Evolutionary conservation across 2,888 invertebrate genomes (phyloP).

Genomic region (Pardosa pseudoannulata): DNA sequence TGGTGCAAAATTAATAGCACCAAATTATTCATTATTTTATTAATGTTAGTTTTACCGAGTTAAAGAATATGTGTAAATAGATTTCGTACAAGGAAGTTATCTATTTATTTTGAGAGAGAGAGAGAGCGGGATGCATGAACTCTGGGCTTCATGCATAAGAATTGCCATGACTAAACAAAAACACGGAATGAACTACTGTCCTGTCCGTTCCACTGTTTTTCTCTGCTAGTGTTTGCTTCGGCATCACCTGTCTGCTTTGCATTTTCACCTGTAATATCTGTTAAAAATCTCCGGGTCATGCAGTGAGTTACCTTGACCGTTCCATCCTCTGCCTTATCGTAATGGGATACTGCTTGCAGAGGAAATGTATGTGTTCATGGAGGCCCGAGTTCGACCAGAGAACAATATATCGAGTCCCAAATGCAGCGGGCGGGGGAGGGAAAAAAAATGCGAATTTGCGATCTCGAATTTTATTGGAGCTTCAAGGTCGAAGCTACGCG

Average conservation of each 20-base stretch:
- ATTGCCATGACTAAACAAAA: too few relatives aligned
- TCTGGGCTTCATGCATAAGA: too few relatives aligned
- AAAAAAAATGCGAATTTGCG: background rate
- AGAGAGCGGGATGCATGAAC: too few relatives aligned
- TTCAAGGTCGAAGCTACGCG: background rate
- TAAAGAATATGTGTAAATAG: too few relatives aligned
- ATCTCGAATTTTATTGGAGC: background rate
- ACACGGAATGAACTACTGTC: too few relatives aligned
- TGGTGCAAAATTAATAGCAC: too few relatives aligned
- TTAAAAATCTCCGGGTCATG: constrained; percentile 31
- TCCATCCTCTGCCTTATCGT: background rate
- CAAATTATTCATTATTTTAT: too few relatives aligned
- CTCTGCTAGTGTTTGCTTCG: background rate
- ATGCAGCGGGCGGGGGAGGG: constrained; percentile 32
- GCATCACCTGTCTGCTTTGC: constrained; percentile 42
- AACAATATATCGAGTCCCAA: constrained; percentile 30
- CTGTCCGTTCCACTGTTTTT: too few relatives aligned
- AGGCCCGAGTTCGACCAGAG: background rate
- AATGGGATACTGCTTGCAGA: constrained; percentile 15
- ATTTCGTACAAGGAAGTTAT: too few relatives aligned
- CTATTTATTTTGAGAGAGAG: too few relatives aligned
- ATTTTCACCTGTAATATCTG: constrained; percentile 11
- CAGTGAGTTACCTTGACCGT: constrained; percentile 40
- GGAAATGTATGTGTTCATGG: constrained; percentile 35
- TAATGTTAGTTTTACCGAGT: too few relatives aligned